Percentiles rank a stretch among this genome's conserved stretches.
These are phyloP conservation scores for Gallinago solitaria DNA, from an alignment of 2,797 vertebrate genomes.

Conservation along the genomic window DNA sequence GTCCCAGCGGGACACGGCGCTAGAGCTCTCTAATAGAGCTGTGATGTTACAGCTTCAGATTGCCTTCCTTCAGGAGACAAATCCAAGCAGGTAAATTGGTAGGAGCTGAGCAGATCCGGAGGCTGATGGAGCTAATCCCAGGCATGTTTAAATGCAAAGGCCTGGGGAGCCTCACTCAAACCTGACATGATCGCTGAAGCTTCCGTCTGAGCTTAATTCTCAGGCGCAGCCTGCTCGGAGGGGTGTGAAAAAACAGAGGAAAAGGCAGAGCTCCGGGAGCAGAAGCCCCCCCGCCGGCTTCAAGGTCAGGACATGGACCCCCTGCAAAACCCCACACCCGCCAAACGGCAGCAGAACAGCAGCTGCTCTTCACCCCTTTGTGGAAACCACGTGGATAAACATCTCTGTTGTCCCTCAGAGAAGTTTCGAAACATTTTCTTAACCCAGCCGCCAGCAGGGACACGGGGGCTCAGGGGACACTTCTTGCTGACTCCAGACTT, in stretches of 20 bases:
- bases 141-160: constrained; percentile 25
- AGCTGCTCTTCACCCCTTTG: background rate
- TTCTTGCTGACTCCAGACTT: constrained; percentile 56
- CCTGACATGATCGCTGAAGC: rapidly evolving
- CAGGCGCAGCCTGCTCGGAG: background rate
- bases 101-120: background rate
- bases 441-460: background rate
- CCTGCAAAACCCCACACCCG: background rate
- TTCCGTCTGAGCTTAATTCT: background rate
- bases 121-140: constrained; percentile 42
- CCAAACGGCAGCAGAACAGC: background rate
- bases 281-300: background rate
- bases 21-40: constrained; percentile 27
- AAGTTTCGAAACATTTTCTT: background rate
- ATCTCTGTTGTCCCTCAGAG: background rate
- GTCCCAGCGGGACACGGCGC: background rate
- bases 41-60: constrained; percentile 16
- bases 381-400: background rate
- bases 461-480: background rate
- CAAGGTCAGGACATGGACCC: background rate
- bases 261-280: background rate
- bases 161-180: background rate
- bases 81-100: constrained; percentile 5
- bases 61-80: constrained; percentile 27
- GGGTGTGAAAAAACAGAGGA: background rate